These are phyloP conservation scores for Nematolebias whitei DNA, from an alignment of 2,113 vertebrate species.

Conservation along the genomic window DNA sequence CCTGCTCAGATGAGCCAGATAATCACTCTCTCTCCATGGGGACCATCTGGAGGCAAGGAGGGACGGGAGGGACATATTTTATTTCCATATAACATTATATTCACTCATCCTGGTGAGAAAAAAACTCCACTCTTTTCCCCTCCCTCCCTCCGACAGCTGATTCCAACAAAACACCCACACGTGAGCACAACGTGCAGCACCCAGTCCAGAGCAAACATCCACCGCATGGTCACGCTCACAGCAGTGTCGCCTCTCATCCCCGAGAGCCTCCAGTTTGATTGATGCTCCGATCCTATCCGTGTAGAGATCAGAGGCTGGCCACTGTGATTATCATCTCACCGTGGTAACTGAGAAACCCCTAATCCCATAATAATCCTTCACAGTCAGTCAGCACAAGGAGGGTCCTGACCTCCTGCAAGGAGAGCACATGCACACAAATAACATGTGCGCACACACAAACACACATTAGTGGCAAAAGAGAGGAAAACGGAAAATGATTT, in stretches of 20 bases:
- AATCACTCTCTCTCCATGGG: slow-evolving; percentile 77
- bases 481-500: not conserved
- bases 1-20: slow-evolving; percentile 78
- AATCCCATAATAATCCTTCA: slow-evolving; percentile 77
- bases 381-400: slow-evolving; percentile 60
- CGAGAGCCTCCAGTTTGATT: slow-evolving; percentile 65
- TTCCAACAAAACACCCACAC: slow-evolving; percentile 30
- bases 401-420: slow-evolving; percentile 65
- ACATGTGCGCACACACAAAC: slow-evolving; percentile 20
- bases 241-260: slow-evolving; percentile 51
- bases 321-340: slow-evolving; percentile 73
- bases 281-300: slow-evolving; percentile 63
- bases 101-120: slow-evolving; percentile 40
- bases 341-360: slow-evolving; percentile 70
- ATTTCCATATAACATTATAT: slow-evolving; percentile 74
- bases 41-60: slow-evolving; percentile 75
- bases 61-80: slow-evolving; percentile 61
- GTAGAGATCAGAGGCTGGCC: slow-evolving; percentile 73
- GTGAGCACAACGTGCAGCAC: slow-evolving; percentile 18
- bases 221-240: slow-evolving; percentile 51
- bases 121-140: not conserved
- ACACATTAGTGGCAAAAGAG: not conserved
- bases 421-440: slow-evolving; percentile 31
- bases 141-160: slow-evolving; percentile 28
- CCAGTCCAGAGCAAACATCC: slow-evolving; percentile 17